A percentile compares a stretch with the other conserved stretches of the same genome.
These are phyloP conservation scores for Argentina silus DNA, from an alignment of 2,797 vertebrate species.

Conservation along the genomic window DNA sequence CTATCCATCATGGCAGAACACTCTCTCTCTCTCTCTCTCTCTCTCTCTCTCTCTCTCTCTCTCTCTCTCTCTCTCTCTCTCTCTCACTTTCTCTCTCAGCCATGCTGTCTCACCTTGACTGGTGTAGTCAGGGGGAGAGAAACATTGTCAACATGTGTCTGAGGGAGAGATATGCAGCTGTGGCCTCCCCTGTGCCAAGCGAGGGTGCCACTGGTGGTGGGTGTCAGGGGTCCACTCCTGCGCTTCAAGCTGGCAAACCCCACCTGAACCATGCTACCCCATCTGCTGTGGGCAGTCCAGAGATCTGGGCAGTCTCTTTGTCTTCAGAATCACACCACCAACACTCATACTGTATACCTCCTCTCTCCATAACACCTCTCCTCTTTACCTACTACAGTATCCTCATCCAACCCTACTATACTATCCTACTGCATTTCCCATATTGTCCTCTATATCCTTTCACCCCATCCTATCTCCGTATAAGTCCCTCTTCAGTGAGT, in stretches of 20 bases:
- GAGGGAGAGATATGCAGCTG: constrained; percentile 68
- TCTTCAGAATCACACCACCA: constrained; percentile 73
- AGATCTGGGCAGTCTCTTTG: constrained; percentile 66
- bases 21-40: constrained; percentile 44
- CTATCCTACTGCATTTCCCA: constrained; percentile 48
- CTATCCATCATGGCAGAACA: constrained; percentile 89
- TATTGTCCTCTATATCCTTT: constrained; percentile 24
- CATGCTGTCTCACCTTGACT: constrained; percentile 88
- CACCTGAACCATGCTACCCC: constrained; percentile 66
- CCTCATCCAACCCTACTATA: constrained; percentile 50
- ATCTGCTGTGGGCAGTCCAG: constrained; percentile 69
- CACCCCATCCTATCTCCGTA: constrained; percentile 55
- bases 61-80: constrained; percentile 18
- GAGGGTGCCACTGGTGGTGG: constrained; percentile 20
- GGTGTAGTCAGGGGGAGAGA: constrained; percentile 64
- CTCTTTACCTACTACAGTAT: constrained; percentile 8
- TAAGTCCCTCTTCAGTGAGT: constrained; percentile 35
- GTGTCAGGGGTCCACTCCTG: constrained; percentile 52
- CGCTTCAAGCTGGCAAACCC: constrained; percentile 59
- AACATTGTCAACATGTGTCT: constrained; percentile 76
- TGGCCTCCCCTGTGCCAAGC: constrained; percentile 45
- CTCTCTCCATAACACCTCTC: not conserved
- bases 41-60: constrained; percentile 30
- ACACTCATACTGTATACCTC: constrained; percentile 22
- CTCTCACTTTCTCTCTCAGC: constrained; percentile 14